phyloP scores from a whole-genome alignment of 2,797 vertebrate genomes.

The Cuniculus paca region DNA sequence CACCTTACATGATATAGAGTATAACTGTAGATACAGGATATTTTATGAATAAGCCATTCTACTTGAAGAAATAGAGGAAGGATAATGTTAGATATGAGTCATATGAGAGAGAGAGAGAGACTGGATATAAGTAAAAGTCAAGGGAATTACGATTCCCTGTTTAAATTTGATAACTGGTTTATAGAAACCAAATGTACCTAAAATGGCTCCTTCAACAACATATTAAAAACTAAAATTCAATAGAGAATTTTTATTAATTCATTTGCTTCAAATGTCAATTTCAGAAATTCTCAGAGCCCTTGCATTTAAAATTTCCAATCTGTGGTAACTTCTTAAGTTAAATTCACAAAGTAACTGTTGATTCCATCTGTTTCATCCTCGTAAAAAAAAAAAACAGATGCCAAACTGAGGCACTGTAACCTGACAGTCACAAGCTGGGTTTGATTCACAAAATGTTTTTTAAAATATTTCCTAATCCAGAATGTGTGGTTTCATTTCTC shows the following conservation, averaged over 20 bases:
- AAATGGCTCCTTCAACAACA: not conserved
- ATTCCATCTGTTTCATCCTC: slow-evolving; percentile 55
- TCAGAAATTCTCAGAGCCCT: slow-evolving; percentile 51
- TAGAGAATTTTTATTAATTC: slow-evolving; percentile 15
- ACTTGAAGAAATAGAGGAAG: not conserved
- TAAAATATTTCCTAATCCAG: slow-evolving; percentile 17
- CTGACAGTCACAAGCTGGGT: not conserved
- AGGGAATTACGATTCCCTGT: not conserved
- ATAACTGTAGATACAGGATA: not conserved
- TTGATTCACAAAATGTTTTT: not conserved
- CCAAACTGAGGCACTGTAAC: slow-evolving; percentile 8
- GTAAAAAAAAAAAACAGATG: not conserved
- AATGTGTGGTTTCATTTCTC: slow-evolving; percentile 1
- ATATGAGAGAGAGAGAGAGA: not conserved
- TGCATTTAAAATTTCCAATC: not conserved
- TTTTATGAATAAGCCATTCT: not conserved
- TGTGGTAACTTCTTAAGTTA: not conserved
- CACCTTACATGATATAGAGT: not conserved
- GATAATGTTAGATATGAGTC: not conserved
- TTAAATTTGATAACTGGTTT: not conserved
- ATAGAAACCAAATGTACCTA: not conserved
- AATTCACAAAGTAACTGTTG: not conserved
- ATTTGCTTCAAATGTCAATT: slow-evolving; percentile 31
- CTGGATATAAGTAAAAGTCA: not conserved
- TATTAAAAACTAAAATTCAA: not conserved